A percentile compares a stretch with the other conserved stretches of the same genome.
Conservation (phyloP, 2,113 vertebrate species). For the Terrapene triunguis region DNA sequence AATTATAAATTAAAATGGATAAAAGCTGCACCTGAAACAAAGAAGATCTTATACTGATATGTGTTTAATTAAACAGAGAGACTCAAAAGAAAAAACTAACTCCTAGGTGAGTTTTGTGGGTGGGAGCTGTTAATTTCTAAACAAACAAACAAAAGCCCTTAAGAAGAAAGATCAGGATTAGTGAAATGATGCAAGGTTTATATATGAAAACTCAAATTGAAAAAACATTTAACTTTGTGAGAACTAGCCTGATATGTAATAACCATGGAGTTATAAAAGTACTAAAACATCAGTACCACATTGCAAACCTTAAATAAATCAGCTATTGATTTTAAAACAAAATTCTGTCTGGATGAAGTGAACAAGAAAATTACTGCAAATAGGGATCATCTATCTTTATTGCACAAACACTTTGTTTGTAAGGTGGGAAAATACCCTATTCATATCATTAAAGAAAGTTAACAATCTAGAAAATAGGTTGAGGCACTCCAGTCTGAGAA, state of each 20-base stretch:
- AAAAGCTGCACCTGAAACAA: slow-evolving; percentile 53
- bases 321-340: slow-evolving; percentile 34
- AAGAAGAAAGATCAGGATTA: slow-evolving; percentile 20
- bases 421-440: neutral
- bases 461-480: slow-evolving; percentile 35
- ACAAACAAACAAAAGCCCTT: slow-evolving; percentile 32
- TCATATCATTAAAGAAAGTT: slow-evolving; percentile 37
- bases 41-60: slow-evolving; percentile 32
- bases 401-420: neutral
- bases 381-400: neutral
- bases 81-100: neutral
- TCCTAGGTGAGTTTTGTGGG: neutral
- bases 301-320: slow-evolving; percentile 36
- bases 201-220: slow-evolving; percentile 27
- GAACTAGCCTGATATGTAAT: slow-evolving; percentile 7
- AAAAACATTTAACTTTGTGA: neutral
- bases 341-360: slow-evolving; percentile 20
- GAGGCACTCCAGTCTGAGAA: neutral
- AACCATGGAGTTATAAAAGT: slow-evolving; percentile 20
- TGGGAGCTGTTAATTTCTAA: neutral
- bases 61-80: slow-evolving; percentile 52
- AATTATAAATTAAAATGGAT: slow-evolving; percentile 48
- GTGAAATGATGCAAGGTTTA: slow-evolving; percentile 25
- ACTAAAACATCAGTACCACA: neutral
- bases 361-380: slow-evolving; percentile 9